Conservation (phyloP, 1,140 invertebrate species). For the Scaptodrosophila lebanonensis region DNA sequence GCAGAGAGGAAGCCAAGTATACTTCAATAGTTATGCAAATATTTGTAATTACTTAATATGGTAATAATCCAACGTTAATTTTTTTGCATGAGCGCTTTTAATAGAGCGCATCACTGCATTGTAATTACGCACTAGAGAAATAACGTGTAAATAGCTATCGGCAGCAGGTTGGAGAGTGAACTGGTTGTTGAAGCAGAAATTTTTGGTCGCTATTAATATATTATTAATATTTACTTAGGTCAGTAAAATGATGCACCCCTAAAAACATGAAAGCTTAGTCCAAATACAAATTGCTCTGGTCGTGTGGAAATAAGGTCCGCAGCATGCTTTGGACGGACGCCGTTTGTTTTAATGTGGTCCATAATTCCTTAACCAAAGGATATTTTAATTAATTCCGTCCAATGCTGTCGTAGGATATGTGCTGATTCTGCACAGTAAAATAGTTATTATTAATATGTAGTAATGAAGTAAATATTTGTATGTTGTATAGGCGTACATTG, state of each 20-base stretch:
- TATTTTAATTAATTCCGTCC: constrained; percentile 73
- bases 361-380: constrained; percentile 73
- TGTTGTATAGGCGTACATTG: no score
- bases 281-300: constrained; percentile 53
- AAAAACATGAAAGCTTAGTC: constrained; percentile 62
- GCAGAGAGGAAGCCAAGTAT: constrained; percentile 21
- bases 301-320: constrained; percentile 50
- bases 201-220: constrained; percentile 72
- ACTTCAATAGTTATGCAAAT: constrained; percentile 49
- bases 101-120: constrained; percentile 1
- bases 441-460: no score
- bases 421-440: no score
- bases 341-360: constrained; percentile 68
- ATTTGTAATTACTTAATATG: constrained; percentile 63
- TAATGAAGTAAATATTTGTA: no score
- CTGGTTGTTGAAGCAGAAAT: no score
- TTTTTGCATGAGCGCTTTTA: no score
- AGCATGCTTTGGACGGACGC: background rate
- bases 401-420: no score
- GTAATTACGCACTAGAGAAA: constrained; percentile 68
- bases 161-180: constrained; percentile 20
- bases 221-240: constrained; percentile 77
- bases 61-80: constrained; percentile 37
- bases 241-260: constrained; percentile 24
- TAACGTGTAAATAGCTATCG: constrained; percentile 66